Conservation (phyloP, 2,113 vertebrate species). For the Rhea americana region DNA sequence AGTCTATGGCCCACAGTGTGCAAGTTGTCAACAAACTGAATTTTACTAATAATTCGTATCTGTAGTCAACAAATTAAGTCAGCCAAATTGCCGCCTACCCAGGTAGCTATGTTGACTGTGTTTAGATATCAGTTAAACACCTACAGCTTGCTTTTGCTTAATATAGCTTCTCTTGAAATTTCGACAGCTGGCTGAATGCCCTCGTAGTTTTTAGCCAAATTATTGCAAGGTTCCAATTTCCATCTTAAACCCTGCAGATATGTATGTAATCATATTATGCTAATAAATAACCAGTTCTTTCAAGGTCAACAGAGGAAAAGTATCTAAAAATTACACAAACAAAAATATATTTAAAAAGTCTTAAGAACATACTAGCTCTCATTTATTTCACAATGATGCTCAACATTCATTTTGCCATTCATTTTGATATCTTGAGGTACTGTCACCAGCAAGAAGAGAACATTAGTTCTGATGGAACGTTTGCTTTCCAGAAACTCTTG, state of each 20-base stretch:
- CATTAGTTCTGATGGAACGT: not conserved
- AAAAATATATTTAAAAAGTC: constrained; percentile 10
- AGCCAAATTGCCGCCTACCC: constrained; percentile 10
- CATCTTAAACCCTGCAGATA: constrained; percentile 54
- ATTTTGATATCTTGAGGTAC: constrained; percentile 1
- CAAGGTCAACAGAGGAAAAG: constrained; percentile 51
- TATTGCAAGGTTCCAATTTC: constrained; percentile 68
- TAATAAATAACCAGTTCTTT: constrained; percentile 65
- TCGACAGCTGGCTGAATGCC: constrained; percentile 65
- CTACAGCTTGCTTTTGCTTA: constrained; percentile 51
- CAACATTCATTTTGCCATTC: constrained; percentile 49
- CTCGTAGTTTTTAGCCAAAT: constrained; percentile 68
- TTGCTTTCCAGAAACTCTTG: constrained; percentile 3
- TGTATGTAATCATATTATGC: constrained; percentile 51
- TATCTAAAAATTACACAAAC: not conserved
- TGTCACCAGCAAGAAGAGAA: not conserved
- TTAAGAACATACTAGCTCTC: not conserved
- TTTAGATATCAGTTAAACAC: constrained; percentile 55
- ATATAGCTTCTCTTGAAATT: constrained; percentile 62
- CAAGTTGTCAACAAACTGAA: constrained; percentile 10
- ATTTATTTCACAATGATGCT: constrained; percentile 46
- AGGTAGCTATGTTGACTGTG: constrained; percentile 31
- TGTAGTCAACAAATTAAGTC: constrained; percentile 58
- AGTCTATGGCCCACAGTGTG: not conserved
- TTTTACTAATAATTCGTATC: constrained; percentile 42